Conservation (phyloP, 2,888 invertebrate species). For the Drosophila trichaetosa region DNA sequence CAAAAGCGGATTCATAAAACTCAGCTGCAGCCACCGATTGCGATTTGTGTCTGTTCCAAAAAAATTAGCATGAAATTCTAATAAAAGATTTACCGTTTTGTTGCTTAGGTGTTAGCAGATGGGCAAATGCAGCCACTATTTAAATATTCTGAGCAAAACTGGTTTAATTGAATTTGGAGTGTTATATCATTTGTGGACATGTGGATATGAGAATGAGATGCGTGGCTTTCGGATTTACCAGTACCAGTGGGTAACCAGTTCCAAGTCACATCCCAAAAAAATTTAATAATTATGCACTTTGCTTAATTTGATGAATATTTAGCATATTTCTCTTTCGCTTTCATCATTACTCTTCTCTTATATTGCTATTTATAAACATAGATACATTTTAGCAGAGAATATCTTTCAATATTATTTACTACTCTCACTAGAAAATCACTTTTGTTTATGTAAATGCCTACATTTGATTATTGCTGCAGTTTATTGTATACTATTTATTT, state of each 20-base stretch:
- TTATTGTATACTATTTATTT: background rate
- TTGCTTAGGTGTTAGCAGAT: constrained; percentile 54
- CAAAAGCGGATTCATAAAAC: constrained; percentile 65
- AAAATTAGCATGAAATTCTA: constrained; percentile 73
- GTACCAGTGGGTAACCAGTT: constrained; percentile 39
- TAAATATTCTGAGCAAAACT: constrained; percentile 51
- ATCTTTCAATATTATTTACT: background rate
- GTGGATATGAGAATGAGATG: constrained; percentile 24
- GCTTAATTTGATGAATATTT: background rate
- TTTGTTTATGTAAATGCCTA: background rate
- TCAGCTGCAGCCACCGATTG: constrained; percentile 46
- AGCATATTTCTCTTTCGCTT: background rate
- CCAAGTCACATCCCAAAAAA: constrained; percentile 21
- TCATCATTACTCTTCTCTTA: background rate
- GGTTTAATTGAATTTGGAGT: constrained; percentile 67
- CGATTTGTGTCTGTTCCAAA: constrained; percentile 23
- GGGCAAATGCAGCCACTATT: constrained; percentile 53
- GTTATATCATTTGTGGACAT: constrained; percentile 64
- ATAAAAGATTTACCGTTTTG: constrained; percentile 76
- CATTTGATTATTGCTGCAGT: background rate
- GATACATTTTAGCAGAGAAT: background rate
- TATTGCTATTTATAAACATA: background rate
- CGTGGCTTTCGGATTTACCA: constrained; percentile 20
- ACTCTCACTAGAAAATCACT: background rate
- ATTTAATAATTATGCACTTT: constrained; percentile 10